Evolutionary conservation across 2,797 vertebrate species (phyloP).

Genomic region (Myotis planiceps): DNA sequence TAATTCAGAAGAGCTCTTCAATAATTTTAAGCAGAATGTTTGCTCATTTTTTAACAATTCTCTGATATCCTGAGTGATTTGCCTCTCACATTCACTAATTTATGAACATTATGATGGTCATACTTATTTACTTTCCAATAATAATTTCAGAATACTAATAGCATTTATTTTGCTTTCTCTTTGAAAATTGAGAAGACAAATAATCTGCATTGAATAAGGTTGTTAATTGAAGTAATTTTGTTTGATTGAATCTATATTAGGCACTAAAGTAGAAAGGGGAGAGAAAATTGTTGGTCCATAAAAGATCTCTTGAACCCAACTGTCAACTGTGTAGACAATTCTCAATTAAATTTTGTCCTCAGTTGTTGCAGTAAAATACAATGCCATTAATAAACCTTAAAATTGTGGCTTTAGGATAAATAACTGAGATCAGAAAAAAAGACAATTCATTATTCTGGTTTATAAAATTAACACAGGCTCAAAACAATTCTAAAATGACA

Average conservation of each 20-base stretch:
- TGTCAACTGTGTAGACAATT: not conserved
- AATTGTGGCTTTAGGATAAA: not conserved
- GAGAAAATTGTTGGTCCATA: not conserved
- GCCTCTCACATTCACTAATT: constrained; percentile 42
- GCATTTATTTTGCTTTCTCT: constrained; percentile 52
- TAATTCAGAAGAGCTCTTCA: constrained; percentile 27
- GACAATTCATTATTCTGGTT: not conserved
- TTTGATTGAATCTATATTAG: constrained; percentile 51
- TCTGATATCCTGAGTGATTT: constrained; percentile 50
- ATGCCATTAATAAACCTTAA: not conserved
- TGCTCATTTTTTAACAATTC: constrained; percentile 47
- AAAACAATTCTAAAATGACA: not conserved
- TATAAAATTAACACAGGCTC: constrained; percentile 9
- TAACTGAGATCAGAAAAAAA: not conserved
- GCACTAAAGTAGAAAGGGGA: not conserved
- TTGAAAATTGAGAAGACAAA: constrained; percentile 42
- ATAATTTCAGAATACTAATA: constrained; percentile 57
- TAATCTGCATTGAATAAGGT: constrained; percentile 52
- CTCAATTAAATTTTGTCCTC: constrained; percentile 13
- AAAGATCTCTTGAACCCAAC: not conserved
- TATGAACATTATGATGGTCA: constrained; percentile 27
- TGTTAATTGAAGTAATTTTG: constrained; percentile 55
- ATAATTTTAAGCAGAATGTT: constrained; percentile 13
- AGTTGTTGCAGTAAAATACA: not conserved
- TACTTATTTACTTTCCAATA: constrained; percentile 63